Evolutionary conservation across 2,797 vertebrate species (phyloP), one percentile per base, ranked within the genome.

Genomic region (Clarias platycephalus): DNA sequence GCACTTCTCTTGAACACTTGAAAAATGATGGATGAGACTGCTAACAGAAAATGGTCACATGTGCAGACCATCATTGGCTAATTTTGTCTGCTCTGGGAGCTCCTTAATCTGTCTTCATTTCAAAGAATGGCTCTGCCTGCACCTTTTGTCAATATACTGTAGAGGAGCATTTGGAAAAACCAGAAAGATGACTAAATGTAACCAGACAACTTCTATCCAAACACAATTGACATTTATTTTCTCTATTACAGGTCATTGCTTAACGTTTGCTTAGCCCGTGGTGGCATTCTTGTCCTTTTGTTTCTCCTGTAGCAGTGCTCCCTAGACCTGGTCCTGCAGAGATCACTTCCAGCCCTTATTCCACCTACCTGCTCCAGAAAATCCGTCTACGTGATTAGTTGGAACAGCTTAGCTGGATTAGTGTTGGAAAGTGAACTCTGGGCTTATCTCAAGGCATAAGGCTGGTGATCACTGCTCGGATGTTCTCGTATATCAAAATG

Each of bases 41-140:
- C 53, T 79, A 44, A 57, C 28, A 28, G 13, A 40, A 40, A 75
- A 82, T n/a, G 10, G 55, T 81, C 55, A n/a, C 66, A 34, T 75
- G 74, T 79, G 37, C 26, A 68, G 62, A 81, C n/a, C 16, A 34
- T 74, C 71, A n/a, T 60, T 64, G 84, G 72, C 68, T 72, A 26
- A 57, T 79, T 64, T 75, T 55, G 34, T 82, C 57, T 53, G 18
- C 57, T 49, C 7, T 26, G 58, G 70, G 28, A 37, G 74, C 15
- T 28, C 37, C n/a, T 76, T 67, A 28, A 75, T 74, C 84, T 57
- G 76, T 34, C 62, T 72, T 31, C 24, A 3, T 64, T 31, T 80
- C 31, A 28, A 34, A 57, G 15, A 34, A 80, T 74, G 49, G 37
- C 60, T 64, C 28, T 7, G 34, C 4, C 40, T 79, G 18, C 24